A percentile compares a stretch with the other conserved stretches of the same genome.
Evolutionary conservation across 2,113 vertebrate species (phyloP).

Genomic region (Indicator indicator): DNA sequence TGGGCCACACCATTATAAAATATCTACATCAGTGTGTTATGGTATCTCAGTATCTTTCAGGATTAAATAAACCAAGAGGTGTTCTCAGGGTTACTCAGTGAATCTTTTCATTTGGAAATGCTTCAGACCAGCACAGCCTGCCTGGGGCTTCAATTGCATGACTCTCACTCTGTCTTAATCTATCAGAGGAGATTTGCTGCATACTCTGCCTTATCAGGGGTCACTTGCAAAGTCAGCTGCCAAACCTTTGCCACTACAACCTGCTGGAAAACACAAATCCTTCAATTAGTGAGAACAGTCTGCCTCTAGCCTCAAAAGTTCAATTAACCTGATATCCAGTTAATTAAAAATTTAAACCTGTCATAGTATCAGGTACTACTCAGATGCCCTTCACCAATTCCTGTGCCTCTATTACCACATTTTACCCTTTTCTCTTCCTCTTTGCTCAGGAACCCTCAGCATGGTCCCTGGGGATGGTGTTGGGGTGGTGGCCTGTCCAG

Average conservation of each 20-base stretch:
- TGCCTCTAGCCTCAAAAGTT: not conserved
- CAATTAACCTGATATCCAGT: not conserved
- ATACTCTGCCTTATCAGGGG: not conserved
- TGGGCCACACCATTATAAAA: not conserved
- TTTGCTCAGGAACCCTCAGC: not conserved
- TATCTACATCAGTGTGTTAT: not conserved
- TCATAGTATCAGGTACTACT: not conserved
- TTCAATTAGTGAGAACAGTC: not conserved
- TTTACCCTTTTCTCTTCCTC: not conserved
- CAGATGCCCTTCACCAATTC: not conserved
- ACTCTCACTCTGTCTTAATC: not conserved
- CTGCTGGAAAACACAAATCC: not conserved
- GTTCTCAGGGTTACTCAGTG: not conserved
- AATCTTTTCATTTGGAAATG: not conserved
- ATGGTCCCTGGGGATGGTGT: rapidly evolving
- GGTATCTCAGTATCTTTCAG: not conserved
- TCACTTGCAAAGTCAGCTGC: not conserved
- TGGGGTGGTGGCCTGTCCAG: not conserved
- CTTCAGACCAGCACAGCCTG: not conserved
- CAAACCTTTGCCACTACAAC: not conserved
- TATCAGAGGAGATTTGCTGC: not conserved
- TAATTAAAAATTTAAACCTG: not conserved
- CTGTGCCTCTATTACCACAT: not conserved
- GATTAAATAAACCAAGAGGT: not conserved
- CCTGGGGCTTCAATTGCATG: not conserved